Base-by-base conservation (phyloP, 2,888 invertebrate species). In the Clusia tigrina region DNA sequence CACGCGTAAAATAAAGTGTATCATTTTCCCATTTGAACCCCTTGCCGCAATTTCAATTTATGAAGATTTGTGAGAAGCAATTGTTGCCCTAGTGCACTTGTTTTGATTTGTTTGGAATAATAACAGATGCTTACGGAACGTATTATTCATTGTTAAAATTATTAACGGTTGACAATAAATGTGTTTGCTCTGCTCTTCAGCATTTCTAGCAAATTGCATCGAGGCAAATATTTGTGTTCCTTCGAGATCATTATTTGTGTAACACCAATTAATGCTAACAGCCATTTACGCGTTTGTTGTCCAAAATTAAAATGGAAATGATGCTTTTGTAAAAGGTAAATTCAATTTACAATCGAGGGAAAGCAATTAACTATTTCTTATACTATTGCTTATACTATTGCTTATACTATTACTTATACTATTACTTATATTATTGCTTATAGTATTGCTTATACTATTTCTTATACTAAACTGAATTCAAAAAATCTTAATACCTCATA, bases 51-150 rank as follows among this genome's bases (percentile, higher is more conserved):
- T 66, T 73, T 72, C 76, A 78, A 79, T 78, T 78, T 78, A 78
- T 75, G 75, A 79, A 78, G 78, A 79, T 78, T 79, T 78, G 76
- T 78, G 72, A 70, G 69, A 26, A 59, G 62, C 63, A 67, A 65
- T 63, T 65, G 65, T 65, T 69, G 71, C 64, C 71, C 70, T 71
- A 71, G 65, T 78, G 74, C 80, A 80, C 80, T 80, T 80, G 80
- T 80, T 80, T 79, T 80, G 79, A 80, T 80, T 80, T 80, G 79
- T 80, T 80, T 80, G 79, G 78, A 80, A 80, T 79, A 80, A 78
- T 78, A 80, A 78, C 79, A 80, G 79, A 80, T 80, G 79, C 80
- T 75, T 78, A 72, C 76, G 73, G 73, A 74, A 73, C 74, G 71
- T 78, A 78, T 79, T 79, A 79, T 78, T 79, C 78, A 79, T 79